Conservation (phyloP, 2,888 invertebrate genomes). For the Crossocerus cetratus region DNA sequence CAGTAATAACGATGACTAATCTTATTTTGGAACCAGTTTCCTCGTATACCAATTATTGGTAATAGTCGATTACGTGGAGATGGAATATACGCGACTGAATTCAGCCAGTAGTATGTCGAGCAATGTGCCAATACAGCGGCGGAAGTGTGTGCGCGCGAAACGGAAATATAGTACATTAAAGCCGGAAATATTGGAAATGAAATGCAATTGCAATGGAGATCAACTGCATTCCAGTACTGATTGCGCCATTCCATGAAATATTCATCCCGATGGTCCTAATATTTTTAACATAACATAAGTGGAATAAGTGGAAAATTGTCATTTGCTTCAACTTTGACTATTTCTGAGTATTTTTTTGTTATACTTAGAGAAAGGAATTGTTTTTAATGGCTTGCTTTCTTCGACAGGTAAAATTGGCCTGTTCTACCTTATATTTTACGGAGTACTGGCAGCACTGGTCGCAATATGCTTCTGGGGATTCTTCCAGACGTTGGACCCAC, state of each 20-base stretch:
- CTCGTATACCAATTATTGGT: too few species aligned
- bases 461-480: slow-evolving; percentile 97
- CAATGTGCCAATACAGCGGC: not conserved
- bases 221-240: not conserved
- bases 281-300: too few species aligned
- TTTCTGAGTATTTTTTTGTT: too few species aligned
- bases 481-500: slow-evolving; percentile 92
- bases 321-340: too few species aligned
- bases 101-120: not conserved
- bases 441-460: slow-evolving; percentile 93
- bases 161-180: slow-evolving; percentile 26
- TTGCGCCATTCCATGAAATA: not conserved
- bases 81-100: not conserved
- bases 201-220: slow-evolving; percentile 21
- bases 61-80: too few species aligned
- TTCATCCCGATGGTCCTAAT: too few species aligned
- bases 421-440: slow-evolving; percentile 97
- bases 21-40: too few species aligned
- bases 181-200: slow-evolving; percentile 35
- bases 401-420: slow-evolving; percentile 90
- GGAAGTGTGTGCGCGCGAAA: slow-evolving; percentile 3
- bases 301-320: too few species aligned
- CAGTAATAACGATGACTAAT: too few species aligned
- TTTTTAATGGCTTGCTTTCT: too few species aligned
- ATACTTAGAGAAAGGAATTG: too few species aligned